These are phyloP conservation scores for Ahaetulla prasina DNA, from an alignment of 2,113 vertebrate genomes.

Conservation along the genomic window DNA sequence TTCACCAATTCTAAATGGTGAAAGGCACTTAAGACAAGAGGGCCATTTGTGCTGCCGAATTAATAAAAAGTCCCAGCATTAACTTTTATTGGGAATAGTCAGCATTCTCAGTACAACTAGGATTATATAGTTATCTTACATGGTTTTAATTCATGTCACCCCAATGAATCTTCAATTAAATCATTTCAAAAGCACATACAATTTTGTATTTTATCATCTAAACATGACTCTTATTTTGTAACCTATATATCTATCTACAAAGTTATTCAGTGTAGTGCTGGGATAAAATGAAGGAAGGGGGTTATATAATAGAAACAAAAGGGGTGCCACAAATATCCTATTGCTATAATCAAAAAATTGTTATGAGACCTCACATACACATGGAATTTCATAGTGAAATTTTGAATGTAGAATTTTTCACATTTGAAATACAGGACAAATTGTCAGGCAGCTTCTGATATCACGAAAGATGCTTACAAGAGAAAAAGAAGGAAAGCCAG, in stretches of 20 bases:
- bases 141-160: not conserved
- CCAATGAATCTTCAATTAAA: not conserved
- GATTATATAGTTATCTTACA: not conserved
- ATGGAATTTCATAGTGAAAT: not conserved
- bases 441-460: not conserved
- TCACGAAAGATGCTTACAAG: not conserved
- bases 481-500: not conserved
- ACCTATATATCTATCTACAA: not conserved
- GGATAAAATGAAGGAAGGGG: too few species aligned
- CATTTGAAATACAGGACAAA: not conserved
- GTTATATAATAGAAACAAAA: not conserved
- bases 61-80: not conserved
- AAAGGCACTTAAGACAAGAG: not conserved
- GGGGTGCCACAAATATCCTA: not conserved
- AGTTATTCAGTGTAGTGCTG: not conserved
- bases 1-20: not conserved
- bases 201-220: not conserved
- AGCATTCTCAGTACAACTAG: not conserved
- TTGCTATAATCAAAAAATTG: not conserved
- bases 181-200: not conserved
- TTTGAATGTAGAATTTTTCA: not conserved
- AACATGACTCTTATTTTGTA: not conserved
- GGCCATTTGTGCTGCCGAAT: not conserved
- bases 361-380: not conserved
- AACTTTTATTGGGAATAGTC: not conserved